Percentiles rank a stretch among this genome's conserved stretches.
These are phyloP conservation scores for Hippocampus guttulatus DNA, from an alignment of 2,113 vertebrate species.

Conservation along the genomic window DNA sequence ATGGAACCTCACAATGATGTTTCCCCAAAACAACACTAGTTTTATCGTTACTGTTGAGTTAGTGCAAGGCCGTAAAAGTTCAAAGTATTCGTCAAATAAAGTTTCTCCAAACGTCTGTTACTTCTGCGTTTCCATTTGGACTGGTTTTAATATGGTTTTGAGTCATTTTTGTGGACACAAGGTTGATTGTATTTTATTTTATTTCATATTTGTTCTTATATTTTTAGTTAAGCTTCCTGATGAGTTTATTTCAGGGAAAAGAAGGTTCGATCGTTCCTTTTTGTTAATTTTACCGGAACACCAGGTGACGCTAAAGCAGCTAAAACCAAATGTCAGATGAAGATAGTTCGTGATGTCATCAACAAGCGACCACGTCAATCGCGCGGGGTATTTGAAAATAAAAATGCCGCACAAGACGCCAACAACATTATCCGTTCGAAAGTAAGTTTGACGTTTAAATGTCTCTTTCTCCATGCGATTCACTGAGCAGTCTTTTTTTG, in stretches of 20 bases:
- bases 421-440: neutral
- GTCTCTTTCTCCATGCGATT: neutral
- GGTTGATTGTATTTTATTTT: neutral
- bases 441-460: neutral
- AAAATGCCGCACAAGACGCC: neutral
- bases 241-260: no score
- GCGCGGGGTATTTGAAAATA: constrained; percentile 3
- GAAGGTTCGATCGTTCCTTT: neutral
- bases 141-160: neutral
- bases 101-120: no score
- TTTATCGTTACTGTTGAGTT: no score
- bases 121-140: no score
- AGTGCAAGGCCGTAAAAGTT: no score
- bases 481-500: neutral
- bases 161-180: neutral
- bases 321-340: neutral
- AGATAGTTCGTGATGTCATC: neutral
- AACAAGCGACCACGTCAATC: neutral
- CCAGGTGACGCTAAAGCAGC: neutral
- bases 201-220: neutral
- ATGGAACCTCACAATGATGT: no score
- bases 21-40: no score
- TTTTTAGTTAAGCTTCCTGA: neutral
- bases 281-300: neutral
- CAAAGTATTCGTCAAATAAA: no score